Percentiles rank a stretch among this genome's conserved stretches.
Evolutionary conservation across 1,140 invertebrate genomes (phyloP).

Genomic region (Nomia melanderi): DNA sequence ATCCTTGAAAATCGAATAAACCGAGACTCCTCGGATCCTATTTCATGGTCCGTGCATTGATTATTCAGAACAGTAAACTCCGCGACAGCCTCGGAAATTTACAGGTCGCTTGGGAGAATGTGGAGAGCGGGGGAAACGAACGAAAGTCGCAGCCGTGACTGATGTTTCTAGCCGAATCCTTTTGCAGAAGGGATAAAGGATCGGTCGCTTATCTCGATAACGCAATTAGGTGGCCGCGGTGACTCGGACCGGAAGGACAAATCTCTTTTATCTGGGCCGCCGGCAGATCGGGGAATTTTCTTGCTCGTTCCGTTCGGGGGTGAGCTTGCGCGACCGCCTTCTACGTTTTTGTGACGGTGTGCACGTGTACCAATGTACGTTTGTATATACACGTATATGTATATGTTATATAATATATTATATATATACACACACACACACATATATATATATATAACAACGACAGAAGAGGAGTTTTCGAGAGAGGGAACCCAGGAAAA

Average conservation of each 20-base stretch:
- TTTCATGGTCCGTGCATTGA: constrained; percentile 7
- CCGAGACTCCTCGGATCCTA: background rate
- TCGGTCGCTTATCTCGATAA: constrained; percentile 71
- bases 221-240: constrained; percentile 72
- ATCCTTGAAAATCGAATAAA: background rate
- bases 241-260: constrained; percentile 65
- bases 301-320: constrained; percentile 47
- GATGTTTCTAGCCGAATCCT: constrained; percentile 13
- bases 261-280: constrained; percentile 73
- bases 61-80: constrained; percentile 17
- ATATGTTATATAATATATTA: no score
- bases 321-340: background rate
- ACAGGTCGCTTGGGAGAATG: background rate
- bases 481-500: constrained; percentile 77
- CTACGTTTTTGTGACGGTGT: constrained; percentile 5
- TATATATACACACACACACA: no score
- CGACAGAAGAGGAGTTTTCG: constrained; percentile 68
- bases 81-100: constrained; percentile 25
- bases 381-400: no score
- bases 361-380: no score
- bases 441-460: background rate
- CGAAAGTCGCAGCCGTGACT: background rate
- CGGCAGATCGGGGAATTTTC: constrained; percentile 71
- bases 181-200: constrained; percentile 53
- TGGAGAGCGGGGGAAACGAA: background rate